These are phyloP conservation scores for Lasioglossum villosulum DNA, from an alignment of 2,888 invertebrate genomes.

Conservation along the genomic window DNA sequence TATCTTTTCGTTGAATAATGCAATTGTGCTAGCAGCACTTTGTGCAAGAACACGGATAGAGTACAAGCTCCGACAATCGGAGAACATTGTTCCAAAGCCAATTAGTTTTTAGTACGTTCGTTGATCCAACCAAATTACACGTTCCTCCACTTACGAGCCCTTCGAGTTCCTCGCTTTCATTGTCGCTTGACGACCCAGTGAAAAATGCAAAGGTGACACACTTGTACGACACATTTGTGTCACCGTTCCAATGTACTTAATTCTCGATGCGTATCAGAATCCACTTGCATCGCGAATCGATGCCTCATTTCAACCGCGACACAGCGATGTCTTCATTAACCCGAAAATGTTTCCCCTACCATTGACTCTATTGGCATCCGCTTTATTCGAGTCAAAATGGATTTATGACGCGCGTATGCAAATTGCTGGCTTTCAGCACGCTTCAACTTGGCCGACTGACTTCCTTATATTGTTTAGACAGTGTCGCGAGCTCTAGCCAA, in stretches of 20 bases:
- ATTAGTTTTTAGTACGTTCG: slow-evolving; percentile 55
- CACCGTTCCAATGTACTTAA: slow-evolving; percentile 14
- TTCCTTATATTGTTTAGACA: not conserved
- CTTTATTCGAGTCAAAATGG: not conserved
- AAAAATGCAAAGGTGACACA: slow-evolving; percentile 17
- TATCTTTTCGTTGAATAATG: not conserved
- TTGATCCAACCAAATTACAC: slow-evolving; percentile 39
- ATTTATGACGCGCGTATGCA: not conserved
- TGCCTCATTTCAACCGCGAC: slow-evolving; percentile 3
- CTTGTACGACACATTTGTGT: slow-evolving; percentile 33
- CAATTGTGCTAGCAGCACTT: not conserved
- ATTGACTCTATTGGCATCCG: not conserved
- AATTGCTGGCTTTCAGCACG: not conserved
- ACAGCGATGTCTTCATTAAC: slow-evolving; percentile 13
- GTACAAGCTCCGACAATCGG: not conserved
- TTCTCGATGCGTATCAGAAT: slow-evolving; percentile 5
- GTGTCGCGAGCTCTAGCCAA: not conserved
- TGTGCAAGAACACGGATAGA: not conserved
- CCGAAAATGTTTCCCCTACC: slow-evolving; percentile 17
- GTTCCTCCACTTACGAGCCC: slow-evolving; percentile 13
- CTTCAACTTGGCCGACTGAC: not conserved
- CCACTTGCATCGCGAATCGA: slow-evolving; percentile 3
- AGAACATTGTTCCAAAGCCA: slow-evolving; percentile 22
- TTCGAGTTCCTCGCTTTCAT: slow-evolving; percentile 2
- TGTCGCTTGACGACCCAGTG: slow-evolving; percentile 17